Evolutionary conservation across 1,140 invertebrate species (phyloP).

Genomic region (Neomicropteryx cornuta): DNA sequence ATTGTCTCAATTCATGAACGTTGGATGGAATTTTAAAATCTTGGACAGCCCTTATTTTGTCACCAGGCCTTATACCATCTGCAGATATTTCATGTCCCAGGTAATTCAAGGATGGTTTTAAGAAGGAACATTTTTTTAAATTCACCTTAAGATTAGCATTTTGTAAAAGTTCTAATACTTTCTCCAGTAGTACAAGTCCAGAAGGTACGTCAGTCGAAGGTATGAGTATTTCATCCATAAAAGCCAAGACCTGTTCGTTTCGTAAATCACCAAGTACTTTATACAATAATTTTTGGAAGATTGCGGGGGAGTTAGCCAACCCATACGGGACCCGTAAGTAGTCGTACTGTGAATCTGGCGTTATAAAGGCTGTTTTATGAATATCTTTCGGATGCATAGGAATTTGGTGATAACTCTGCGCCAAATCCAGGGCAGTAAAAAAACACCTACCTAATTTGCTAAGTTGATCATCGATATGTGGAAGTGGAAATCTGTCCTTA

Average conservation of each 20-base stretch:
- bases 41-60: conserved; percentile 11
- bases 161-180: not conserved
- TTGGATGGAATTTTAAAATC: conserved; percentile 12
- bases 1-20: conserved; percentile 13
- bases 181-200: not conserved
- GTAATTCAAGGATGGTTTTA: conserved; percentile 12
- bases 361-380: conserved; percentile 30
- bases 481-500: conserved; percentile 34
- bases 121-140: conserved; percentile 6
- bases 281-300: conserved; percentile 14
- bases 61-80: conserved; percentile 11
- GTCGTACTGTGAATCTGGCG: conserved; percentile 20
- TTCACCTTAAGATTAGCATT: not conserved
- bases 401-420: conserved; percentile 33
- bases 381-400: conserved; percentile 21
- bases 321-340: conserved; percentile 17
- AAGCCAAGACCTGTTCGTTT: not conserved
- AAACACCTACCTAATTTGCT: conserved; percentile 17
- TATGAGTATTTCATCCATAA: conserved; percentile 1
- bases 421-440: conserved; percentile 21
- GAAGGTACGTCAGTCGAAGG: not conserved
- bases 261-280: not conserved
- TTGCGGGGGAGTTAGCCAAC: conserved; percentile 14
- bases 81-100: conserved; percentile 14
- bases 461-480: conserved; percentile 33